Conservation (phyloP, 2,113 vertebrate genomes). For the Thunnus thynnus region DNA sequence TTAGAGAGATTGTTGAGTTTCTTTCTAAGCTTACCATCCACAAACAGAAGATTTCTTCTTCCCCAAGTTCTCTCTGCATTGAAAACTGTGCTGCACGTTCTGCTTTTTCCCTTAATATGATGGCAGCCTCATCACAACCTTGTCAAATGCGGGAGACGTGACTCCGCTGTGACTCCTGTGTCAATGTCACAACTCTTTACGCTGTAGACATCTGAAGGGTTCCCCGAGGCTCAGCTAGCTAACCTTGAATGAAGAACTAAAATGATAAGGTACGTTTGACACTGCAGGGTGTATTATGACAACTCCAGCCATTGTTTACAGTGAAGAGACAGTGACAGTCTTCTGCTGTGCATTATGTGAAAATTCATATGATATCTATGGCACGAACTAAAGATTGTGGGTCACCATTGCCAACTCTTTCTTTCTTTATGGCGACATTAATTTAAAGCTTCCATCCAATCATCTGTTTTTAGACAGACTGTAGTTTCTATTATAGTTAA, state of each 20-base stretch:
- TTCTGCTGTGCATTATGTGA: not conserved
- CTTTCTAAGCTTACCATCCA: not conserved
- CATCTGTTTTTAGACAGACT: no score
- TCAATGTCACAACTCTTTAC: conserved; percentile 66
- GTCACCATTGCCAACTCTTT: not conserved
- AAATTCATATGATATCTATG: conserved; percentile 15
- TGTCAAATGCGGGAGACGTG: conserved; percentile 53
- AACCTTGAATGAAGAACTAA: conserved; percentile 61
- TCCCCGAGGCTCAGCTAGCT: conserved; percentile 47
- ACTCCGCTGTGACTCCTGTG: conserved; percentile 51
- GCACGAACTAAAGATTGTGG: not conserved
- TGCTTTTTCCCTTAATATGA: conserved; percentile 26
- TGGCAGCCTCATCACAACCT: conserved; percentile 50
- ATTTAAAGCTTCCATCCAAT: no score
- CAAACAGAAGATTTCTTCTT: conserved; percentile 8
- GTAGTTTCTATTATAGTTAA: no score
- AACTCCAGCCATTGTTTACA: conserved; percentile 47
- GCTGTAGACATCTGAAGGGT: conserved; percentile 57
- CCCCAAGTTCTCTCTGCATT: not conserved
- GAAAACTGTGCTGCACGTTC: not conserved
- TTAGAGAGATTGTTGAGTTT: conserved; percentile 14
- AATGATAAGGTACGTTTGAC: conserved; percentile 47
- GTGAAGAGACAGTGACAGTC: conserved; percentile 10
- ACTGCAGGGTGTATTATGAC: conserved; percentile 41
- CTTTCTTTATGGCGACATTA: no score